phyloP scores from a whole-genome alignment of 1,140 invertebrate genomes.

The Dendroctonus ponderosae region DNA sequence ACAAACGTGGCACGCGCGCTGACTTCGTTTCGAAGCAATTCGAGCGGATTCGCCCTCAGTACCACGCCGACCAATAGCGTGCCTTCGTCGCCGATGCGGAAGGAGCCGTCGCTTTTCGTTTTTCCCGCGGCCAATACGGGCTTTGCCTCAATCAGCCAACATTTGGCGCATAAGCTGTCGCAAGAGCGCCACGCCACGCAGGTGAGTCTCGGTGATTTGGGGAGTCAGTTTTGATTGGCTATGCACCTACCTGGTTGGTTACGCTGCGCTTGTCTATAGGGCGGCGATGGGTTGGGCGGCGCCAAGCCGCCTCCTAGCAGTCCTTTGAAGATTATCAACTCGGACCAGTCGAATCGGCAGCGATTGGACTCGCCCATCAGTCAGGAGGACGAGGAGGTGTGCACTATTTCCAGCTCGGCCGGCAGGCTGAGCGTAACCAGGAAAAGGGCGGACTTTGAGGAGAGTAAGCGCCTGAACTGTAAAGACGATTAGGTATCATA shows the following conservation, averaged over 20 bases:
- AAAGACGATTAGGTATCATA: background rate
- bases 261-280: no score
- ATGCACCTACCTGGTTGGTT: no score
- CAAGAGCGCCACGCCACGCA: slow-evolving; percentile 18
- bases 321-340: slow-evolving; percentile 34
- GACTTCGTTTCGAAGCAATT: slow-evolving; percentile 52
- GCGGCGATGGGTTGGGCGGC: background rate
- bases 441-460: slow-evolving; percentile 37
- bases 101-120: slow-evolving; percentile 59
- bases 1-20: slow-evolving; percentile 66
- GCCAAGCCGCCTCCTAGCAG: slow-evolving; percentile 34
- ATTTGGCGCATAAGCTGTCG: slow-evolving; percentile 13
- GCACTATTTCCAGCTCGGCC: slow-evolving; percentile 34
- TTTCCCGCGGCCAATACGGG: slow-evolving; percentile 43
- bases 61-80: slow-evolving; percentile 56
- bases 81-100: slow-evolving; percentile 66
- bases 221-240: no score
- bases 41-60: slow-evolving; percentile 43
- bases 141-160: slow-evolving; percentile 33
- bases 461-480: slow-evolving; percentile 5
- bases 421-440: slow-evolving; percentile 27
- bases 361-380: slow-evolving; percentile 49
- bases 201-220: slow-evolving; percentile 1
- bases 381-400: slow-evolving; percentile 59
- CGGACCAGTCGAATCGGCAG: slow-evolving; percentile 7